A percentile compares a stretch with the other conserved stretches of the same genome.
Evolutionary conservation across 1,140 invertebrate genomes (phyloP).

Genomic region (Lepidurus packardi): DNA sequence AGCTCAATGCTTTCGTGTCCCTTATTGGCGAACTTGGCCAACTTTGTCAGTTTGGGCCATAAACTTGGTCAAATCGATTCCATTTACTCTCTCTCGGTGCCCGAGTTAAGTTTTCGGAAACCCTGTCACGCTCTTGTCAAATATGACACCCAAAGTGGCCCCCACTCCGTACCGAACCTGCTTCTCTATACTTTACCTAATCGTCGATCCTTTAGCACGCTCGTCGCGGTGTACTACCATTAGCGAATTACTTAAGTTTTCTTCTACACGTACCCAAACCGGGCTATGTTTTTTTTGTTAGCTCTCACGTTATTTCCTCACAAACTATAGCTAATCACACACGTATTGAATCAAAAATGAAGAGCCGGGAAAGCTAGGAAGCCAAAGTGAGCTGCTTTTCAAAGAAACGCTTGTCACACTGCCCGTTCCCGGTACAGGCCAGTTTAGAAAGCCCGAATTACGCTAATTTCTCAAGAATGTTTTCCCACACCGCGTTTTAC

Average conservation of each 20-base stretch:
- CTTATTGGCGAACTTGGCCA: no score
- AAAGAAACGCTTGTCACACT: background rate
- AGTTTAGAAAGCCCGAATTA: background rate
- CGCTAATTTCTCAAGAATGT: background rate
- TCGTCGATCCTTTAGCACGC: background rate
- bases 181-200: background rate
- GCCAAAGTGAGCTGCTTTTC: background rate
- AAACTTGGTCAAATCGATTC: background rate
- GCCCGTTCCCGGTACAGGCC: background rate
- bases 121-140: slow-evolving; percentile 1
- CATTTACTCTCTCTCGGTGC: no score
- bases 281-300: background rate
- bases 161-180: background rate
- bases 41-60: background rate
- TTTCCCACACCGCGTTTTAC: background rate
- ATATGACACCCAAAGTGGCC: slow-evolving; percentile 9
- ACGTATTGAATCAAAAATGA: background rate
- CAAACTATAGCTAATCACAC: background rate
- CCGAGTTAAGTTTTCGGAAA: background rate
- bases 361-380: background rate
- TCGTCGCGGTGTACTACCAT: background rate
- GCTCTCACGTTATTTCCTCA: background rate
- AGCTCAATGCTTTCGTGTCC: no score
- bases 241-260: background rate
- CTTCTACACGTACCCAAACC: background rate